Conservation (phyloP, 2,797 vertebrate species). For the Sebastes itinus region DNA sequence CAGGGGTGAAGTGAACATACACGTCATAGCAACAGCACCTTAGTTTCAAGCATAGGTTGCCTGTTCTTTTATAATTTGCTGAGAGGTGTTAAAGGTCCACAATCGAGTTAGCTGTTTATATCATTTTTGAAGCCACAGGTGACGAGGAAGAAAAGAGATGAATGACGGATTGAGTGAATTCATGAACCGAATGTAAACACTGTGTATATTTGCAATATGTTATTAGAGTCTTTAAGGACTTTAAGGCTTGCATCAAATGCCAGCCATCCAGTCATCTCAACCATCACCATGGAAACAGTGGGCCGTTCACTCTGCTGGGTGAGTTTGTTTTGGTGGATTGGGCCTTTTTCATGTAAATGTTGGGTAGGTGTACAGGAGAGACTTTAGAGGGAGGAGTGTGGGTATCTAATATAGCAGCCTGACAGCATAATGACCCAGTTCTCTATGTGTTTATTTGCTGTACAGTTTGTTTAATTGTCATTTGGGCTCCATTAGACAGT, state of each 20-base stretch:
- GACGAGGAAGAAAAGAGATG: not conserved
- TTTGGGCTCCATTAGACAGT: conserved; percentile 23
- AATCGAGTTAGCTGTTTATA: conserved; percentile 23
- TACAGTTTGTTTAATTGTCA: conserved; percentile 43
- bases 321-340: conserved; percentile 44
- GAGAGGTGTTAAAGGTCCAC: not conserved
- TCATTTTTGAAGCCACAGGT: not conserved
- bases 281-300: conserved; percentile 79
- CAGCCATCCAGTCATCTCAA: conserved; percentile 52
- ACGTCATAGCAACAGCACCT: conserved; percentile 1
- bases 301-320: conserved; percentile 23
- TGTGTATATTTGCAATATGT: not conserved
- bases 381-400: conserved; percentile 1
- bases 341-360: conserved; percentile 49
- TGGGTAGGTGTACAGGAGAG: conserved; percentile 20
- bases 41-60: not conserved
- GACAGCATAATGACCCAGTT: conserved; percentile 33
- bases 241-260: conserved; percentile 40
- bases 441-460: conserved; percentile 38
- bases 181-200: not conserved
- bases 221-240: conserved; percentile 21
- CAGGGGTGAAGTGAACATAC: not conserved
- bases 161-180: not conserved
- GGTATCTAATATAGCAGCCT: conserved; percentile 13
- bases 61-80: not conserved